These are phyloP conservation scores for Cebuella pygmaea DNA, from an alignment of 2,797 vertebrate species.

Conservation along the genomic window DNA sequence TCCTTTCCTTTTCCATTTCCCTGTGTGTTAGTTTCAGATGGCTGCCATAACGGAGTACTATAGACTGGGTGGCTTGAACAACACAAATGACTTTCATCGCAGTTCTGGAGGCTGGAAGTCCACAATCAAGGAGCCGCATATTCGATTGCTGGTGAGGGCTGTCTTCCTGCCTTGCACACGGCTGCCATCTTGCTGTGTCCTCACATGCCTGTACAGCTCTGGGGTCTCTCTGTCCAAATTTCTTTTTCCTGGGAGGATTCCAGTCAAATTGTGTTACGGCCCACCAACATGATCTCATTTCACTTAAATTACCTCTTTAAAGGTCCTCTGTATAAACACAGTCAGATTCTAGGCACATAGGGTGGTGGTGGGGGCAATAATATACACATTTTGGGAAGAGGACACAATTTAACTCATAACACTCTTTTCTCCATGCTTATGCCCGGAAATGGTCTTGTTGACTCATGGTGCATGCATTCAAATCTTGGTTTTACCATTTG, in stretches of 20 bases:
- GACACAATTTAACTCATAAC: not conserved
- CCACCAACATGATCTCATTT: not conserved
- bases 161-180: not conserved
- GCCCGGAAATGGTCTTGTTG: not conserved
- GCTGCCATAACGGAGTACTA: not conserved
- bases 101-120: not conserved
- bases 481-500: not conserved
- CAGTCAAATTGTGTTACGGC: not conserved
- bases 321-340: not conserved
- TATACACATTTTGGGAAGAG: not conserved
- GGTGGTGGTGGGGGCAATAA: not conserved
- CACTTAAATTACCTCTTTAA: not conserved
- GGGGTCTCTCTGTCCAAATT: not conserved
- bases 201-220: accelerated
- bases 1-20: not conserved
- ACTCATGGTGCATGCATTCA: not conserved
- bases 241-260: not conserved
- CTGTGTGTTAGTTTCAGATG: not conserved
- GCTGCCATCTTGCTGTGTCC: not conserved
- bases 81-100: not conserved
- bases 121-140: not conserved
- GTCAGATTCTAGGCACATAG: not conserved
- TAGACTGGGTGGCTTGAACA: not conserved
- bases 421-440: not conserved
- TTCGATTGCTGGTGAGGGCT: not conserved